Percentiles rank a stretch among this genome's conserved stretches.
phyloP scores from a whole-genome alignment of 2,113 vertebrate genomes.

The Cyprinodon tularosa region DNA sequence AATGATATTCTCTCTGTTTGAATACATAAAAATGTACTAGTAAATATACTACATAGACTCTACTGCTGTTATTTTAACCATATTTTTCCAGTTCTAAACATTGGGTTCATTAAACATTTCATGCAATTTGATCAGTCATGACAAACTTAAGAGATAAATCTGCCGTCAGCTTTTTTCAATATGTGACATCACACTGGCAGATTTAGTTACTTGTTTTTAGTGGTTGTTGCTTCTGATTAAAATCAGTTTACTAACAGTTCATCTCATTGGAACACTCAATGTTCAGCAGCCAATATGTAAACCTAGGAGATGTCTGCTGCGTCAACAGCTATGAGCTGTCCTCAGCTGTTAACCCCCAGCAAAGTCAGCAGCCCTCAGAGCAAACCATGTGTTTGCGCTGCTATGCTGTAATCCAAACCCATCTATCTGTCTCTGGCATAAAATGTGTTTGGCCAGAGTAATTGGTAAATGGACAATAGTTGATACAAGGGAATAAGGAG shows the following conservation, averaged over 20 bases:
- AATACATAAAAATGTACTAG: background rate
- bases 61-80: no score
- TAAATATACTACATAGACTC: background rate
- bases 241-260: slow-evolving; percentile 2
- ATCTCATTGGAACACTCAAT: slow-evolving; percentile 13
- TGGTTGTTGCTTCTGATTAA: background rate
- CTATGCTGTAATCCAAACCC: slow-evolving; percentile 45
- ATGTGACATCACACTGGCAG: background rate
- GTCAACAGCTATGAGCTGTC: slow-evolving; percentile 22
- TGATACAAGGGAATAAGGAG: slow-evolving; percentile 71
- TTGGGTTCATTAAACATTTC: background rate
- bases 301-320: slow-evolving; percentile 11
- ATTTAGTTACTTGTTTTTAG: background rate
- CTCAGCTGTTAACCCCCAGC: background rate
- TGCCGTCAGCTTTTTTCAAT: background rate
- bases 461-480: slow-evolving; percentile 72
- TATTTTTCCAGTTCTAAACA: background rate
- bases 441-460: slow-evolving; percentile 61
- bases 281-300: slow-evolving; percentile 21
- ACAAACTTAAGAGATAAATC: background rate
- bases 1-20: background rate
- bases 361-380: background rate
- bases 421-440: slow-evolving; percentile 44
- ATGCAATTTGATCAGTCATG: background rate
- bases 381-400: slow-evolving; percentile 32